Percentiles rank a stretch among this genome's conserved stretches.
phyloP scores from a whole-genome alignment of 2,113 vertebrate species.

The Bubalus kerabau region DNA sequence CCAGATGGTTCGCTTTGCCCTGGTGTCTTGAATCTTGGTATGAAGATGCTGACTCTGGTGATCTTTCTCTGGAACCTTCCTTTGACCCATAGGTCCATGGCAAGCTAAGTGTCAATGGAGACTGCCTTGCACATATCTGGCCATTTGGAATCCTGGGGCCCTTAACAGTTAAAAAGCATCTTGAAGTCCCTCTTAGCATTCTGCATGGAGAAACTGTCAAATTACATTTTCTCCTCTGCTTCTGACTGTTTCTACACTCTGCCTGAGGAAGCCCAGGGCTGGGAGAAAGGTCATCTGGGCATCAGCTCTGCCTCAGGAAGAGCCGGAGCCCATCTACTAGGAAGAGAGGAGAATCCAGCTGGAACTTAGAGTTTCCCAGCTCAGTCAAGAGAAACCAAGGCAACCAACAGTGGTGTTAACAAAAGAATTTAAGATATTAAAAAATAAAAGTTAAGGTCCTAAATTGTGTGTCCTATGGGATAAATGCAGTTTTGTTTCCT shows the following conservation, averaged over 20 bases:
- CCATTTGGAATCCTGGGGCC: background rate
- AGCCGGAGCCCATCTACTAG: background rate
- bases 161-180: background rate
- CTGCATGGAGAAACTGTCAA: background rate
- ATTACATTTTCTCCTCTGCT: background rate
- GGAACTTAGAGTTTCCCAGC: background rate
- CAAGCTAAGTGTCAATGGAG: background rate
- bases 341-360: background rate
- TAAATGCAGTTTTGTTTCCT: background rate
- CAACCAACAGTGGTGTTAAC: background rate
- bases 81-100: conserved; percentile 8
- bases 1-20: conserved; percentile 58
- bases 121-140: background rate
- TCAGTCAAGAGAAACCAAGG: background rate
- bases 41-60: conserved; percentile 50
- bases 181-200: background rate
- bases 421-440: background rate
- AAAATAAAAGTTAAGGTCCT: too few relatives aligned
- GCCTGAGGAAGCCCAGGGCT: background rate
- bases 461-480: background rate
- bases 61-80: background rate
- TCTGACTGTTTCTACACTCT: background rate
- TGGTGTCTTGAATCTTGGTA: conserved; percentile 32
- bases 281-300: background rate
- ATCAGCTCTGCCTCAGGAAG: background rate